These are phyloP conservation scores for Eledone cirrhosa DNA, from an alignment of 2,888 invertebrate genomes.

Conservation along the genomic window DNA sequence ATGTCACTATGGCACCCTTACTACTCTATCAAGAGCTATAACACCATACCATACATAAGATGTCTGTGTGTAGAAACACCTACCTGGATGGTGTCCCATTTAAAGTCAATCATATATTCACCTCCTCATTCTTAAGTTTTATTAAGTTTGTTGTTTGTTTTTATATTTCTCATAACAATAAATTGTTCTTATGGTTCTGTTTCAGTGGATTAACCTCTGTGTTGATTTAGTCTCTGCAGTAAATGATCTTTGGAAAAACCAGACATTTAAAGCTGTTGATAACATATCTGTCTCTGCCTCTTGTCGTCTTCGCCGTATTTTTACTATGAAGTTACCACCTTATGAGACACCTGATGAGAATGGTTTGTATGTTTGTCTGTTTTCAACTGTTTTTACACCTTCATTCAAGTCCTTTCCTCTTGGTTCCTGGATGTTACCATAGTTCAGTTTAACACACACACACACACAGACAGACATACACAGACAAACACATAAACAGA, in stretches of 20 bases:
- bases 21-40: too few relatives aligned
- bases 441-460: too few relatives aligned
- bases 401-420: conserved; percentile 16
- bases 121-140: too few relatives aligned
- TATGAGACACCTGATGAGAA: conserved; percentile 63
- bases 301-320: conserved; percentile 61
- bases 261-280: conserved; percentile 60
- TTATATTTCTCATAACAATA: too few relatives aligned
- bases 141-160: too few relatives aligned
- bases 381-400: not conserved
- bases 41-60: too few relatives aligned
- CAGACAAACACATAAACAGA: too few relatives aligned
- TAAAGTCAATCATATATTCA: too few relatives aligned
- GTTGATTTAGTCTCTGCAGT: conserved; percentile 63
- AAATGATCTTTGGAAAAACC: conserved; percentile 61
- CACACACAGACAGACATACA: too few relatives aligned
- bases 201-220: conserved; percentile 65
- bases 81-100: too few relatives aligned
- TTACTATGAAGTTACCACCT: conserved; percentile 63
- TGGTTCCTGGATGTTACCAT: not conserved
- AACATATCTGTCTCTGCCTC: conserved; percentile 62
- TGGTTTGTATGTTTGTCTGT: conserved; percentile 43
- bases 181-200: conserved; percentile 1
- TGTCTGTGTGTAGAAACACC: too few relatives aligned
- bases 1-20: too few relatives aligned